Evolutionary conservation across 2,888 invertebrate genomes (phyloP), one percentile per base, ranked within the genome.

Genomic region (Thecocarcelia acutangulata): DNA sequence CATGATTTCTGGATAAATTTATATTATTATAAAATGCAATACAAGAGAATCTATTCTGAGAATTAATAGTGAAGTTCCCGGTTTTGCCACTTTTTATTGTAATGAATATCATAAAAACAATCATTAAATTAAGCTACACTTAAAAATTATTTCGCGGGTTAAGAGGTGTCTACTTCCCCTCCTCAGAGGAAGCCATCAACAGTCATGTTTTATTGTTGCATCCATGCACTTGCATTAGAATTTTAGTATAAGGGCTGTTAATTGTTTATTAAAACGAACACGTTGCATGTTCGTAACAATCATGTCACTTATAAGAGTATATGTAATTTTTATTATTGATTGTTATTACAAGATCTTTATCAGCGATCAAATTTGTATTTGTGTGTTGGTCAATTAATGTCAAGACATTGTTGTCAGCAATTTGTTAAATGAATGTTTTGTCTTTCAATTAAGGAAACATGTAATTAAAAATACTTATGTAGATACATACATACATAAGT

Each of bases 161-260:
- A 5, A 24, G 24, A 2, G 5, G 24, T 3, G 24, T 24, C 24
- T 5, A 24, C 24, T 5, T 24, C 3, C 24, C 24, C 24, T 24
- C 3, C 24, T 24, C 5, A 24, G 24, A 24, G 24, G 24, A 5
- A 24, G 33, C 9, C 8, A 9, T 9, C 9, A 6, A 33, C 33
- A 8, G 2, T 8, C 33, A 1, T 33, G 33, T 33, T 33, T 3
- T 9, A 5, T 33, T 48, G 28, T 24, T 54, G 33, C 61, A 15
- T 61, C 44, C 58, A 44, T 46, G 28, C 17, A 42, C 12, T n/a
- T 12, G 17, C 33, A 40, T 13, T 24, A 44, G 19, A 44, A 8
- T 12, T 64, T 44, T 50, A 56, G 52, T 63, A 77, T 81, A 52
- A 44, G 81, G 81, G 81, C 52, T 24, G 33, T 33, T 42, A 54